These are phyloP conservation scores for Synergus gifuensis DNA, from an alignment of 2,888 invertebrate species.

Conservation along the genomic window DNA sequence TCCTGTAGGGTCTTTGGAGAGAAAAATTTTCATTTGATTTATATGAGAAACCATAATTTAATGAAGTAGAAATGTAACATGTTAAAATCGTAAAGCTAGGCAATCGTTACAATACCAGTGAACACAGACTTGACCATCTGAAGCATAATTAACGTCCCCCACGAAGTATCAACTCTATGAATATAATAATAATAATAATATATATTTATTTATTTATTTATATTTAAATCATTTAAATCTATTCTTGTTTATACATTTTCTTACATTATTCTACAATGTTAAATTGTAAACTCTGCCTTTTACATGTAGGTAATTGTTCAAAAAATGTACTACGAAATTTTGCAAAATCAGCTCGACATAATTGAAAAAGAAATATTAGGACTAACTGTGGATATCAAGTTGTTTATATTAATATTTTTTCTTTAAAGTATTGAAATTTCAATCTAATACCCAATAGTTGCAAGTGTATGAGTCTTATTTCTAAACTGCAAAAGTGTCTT, in stretches of 20 bases:
- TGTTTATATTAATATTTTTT: no score
- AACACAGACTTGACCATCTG: conserved; percentile 36
- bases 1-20: background rate
- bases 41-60: conserved; percentile 27
- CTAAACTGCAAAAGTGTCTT: background rate
- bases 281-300: conserved; percentile 20
- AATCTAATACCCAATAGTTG: no score
- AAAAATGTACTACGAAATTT: background rate
- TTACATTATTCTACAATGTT: conserved; percentile 32
- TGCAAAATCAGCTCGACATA: background rate
- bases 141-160: background rate
- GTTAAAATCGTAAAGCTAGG: conserved; percentile 15
- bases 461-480: background rate
- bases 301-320: background rate
- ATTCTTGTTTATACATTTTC: conserved; percentile 32
- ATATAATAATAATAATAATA: conserved; percentile 28
- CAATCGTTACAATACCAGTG: conserved; percentile 36
- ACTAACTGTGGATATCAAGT: no score
- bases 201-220: conserved; percentile 15
- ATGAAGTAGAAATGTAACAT: conserved; percentile 40
- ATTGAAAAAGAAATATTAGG: no score
- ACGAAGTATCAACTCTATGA: conserved; percentile 17
- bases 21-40: background rate
- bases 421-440: no score
- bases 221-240: conserved; percentile 17